Conservation (phyloP, 2,797 vertebrate genomes). For the Oreochromis mossambicus region DNA sequence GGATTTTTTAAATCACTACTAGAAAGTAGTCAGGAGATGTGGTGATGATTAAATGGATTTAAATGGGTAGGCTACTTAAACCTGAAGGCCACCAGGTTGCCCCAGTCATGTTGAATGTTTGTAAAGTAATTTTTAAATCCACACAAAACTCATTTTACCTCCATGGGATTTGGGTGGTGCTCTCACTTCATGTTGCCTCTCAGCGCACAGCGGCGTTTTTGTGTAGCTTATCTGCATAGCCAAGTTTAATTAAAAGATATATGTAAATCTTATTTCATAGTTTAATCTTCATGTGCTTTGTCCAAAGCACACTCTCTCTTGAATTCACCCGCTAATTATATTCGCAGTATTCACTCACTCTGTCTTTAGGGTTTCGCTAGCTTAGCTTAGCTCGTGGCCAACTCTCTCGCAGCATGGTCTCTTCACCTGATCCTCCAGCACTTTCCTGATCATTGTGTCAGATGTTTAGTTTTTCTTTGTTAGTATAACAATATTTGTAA, state of each 20-base stretch:
- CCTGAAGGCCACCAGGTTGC: background rate
- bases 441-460: background rate
- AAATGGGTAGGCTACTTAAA: background rate
- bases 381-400: background rate
- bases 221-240: background rate
- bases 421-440: background rate
- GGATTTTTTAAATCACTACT: rapidly evolving
- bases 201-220: rapidly evolving
- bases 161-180: background rate
- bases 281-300: background rate
- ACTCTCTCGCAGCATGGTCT: background rate
- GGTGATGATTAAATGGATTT: background rate
- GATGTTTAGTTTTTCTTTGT: rapidly evolving
- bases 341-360: background rate
- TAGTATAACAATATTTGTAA: background rate
- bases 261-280: background rate
- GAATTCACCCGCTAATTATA: background rate
- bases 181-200: background rate
- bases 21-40: background rate
- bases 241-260: background rate
- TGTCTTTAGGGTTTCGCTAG: rapidly evolving
- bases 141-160: background rate
- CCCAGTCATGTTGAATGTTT: background rate
- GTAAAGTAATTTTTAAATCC: background rate
- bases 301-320: background rate